Conservation (phyloP, 2,113 vertebrate genomes). For the Bettongia penicillata region DNA sequence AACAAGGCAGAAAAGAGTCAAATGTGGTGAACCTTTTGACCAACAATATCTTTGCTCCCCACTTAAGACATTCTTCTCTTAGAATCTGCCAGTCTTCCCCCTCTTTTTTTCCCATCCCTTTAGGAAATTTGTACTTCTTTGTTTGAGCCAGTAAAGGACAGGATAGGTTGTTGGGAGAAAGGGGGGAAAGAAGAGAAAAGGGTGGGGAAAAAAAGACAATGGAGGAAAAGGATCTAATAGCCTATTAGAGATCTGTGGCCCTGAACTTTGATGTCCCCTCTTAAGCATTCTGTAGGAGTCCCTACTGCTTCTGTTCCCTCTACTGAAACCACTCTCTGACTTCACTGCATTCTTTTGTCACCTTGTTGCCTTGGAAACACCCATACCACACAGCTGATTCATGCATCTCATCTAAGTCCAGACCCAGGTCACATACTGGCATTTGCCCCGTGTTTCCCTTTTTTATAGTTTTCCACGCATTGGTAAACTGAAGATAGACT, state of each 20-base stretch:
- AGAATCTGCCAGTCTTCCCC: background rate
- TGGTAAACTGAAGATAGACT: background rate
- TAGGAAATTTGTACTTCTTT: conserved; percentile 41
- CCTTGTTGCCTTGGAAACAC: conserved; percentile 79
- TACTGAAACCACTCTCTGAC: background rate
- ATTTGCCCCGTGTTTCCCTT: conserved; percentile 70
- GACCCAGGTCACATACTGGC: conserved; percentile 70
- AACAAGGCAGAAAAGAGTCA: rapidly evolving
- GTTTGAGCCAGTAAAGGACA: background rate
- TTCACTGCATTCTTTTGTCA: conserved; percentile 1
- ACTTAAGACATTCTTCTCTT: background rate
- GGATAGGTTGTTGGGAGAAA: background rate
- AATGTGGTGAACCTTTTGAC: rapidly evolving
- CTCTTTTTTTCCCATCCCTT: conserved; percentile 50
- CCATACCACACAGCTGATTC: conserved; percentile 74
- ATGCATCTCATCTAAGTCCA: conserved; percentile 35
- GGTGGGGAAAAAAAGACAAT: rapidly evolving
- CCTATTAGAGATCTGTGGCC: rapidly evolving
- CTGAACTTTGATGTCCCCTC: conserved; percentile 1
- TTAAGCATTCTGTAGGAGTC: background rate
- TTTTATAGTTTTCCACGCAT: conserved; percentile 48
- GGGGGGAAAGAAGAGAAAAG: background rate
- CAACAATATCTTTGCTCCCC: background rate
- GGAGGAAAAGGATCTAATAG: background rate
- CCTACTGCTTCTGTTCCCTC: conserved; percentile 52